phyloP scores from a whole-genome alignment of 2,113 vertebrate genomes.

The Neodontobutis hainanensis region DNA sequence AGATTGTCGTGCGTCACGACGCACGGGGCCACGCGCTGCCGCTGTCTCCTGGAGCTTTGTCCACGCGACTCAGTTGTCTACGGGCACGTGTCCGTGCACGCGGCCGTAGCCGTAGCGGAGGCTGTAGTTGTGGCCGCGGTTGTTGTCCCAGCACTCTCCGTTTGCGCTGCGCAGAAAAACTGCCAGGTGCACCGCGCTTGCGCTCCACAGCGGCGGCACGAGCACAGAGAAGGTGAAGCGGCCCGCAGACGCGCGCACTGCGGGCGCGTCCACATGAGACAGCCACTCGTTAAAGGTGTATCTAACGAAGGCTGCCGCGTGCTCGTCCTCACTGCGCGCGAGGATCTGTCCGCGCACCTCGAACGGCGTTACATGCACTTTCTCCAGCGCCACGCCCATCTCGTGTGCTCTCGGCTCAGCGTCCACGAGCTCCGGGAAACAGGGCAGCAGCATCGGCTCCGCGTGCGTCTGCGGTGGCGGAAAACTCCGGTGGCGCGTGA shows the following conservation, averaged over 20 bases:
- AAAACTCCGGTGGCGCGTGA: constrained; percentile 79
- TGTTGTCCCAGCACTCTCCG: constrained; percentile 92
- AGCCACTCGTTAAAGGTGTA: constrained; percentile 91
- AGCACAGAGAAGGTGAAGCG: constrained; percentile 81
- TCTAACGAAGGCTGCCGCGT: constrained; percentile 79
- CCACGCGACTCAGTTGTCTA: not conserved
- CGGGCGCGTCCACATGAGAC: constrained; percentile 82
- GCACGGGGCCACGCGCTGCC: too few relatives aligned
- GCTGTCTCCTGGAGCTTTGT: too few relatives aligned
- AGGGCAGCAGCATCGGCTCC: constrained; percentile 50
- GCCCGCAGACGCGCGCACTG: constrained; percentile 43
- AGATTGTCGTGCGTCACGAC: too few relatives aligned
- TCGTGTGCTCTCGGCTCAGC: constrained; percentile 62
- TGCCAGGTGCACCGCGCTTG: constrained; percentile 82
- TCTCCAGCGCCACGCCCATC: constrained; percentile 81
- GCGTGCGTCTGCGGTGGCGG: constrained; percentile 53
- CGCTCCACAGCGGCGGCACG: constrained; percentile 77
- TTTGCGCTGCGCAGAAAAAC: constrained; percentile 78
- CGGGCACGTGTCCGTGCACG: not conserved
- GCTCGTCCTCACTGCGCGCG: constrained; percentile 22
- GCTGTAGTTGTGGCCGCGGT: constrained; percentile 84
- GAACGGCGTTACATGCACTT: constrained; percentile 57
- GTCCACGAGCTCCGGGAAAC: constrained; percentile 63
- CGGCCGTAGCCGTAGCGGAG: constrained; percentile 55
- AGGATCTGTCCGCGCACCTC: constrained; percentile 81